These are phyloP conservation scores for Drosophila multiciliata DNA, from an alignment of 2,888 invertebrate species.

Conservation along the genomic window DNA sequence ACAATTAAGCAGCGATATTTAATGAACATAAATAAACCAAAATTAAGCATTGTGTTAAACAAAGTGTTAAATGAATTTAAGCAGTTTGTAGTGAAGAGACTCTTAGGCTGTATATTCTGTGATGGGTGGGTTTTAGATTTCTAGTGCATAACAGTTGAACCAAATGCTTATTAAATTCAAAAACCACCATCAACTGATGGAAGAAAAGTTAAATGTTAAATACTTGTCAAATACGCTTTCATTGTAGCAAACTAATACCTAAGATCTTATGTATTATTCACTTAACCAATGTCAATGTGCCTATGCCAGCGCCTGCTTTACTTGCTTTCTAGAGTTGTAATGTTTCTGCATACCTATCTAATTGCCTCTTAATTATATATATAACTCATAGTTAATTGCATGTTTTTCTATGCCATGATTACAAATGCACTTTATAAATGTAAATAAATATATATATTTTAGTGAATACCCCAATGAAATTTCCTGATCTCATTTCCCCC, in stretches of 20 bases:
- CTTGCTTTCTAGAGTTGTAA: constrained; percentile 34
- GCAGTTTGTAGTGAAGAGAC: constrained; percentile 31
- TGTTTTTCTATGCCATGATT: constrained; percentile 44
- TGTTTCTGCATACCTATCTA: constrained; percentile 10
- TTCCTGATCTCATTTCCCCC: constrained; percentile 54
- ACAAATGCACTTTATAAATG: constrained; percentile 15
- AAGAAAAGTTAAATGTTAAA: constrained; percentile 15
- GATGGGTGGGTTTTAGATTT: constrained; percentile 53
- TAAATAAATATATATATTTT: constrained; percentile 26
- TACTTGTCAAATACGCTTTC: constrained; percentile 35
- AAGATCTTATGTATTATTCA: constrained; percentile 25
- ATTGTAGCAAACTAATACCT: constrained; percentile 32
- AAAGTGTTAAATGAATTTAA: constrained; percentile 18
- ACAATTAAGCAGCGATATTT: constrained; percentile 13
- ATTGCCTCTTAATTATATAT: constrained; percentile 21
- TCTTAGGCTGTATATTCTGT: constrained; percentile 29
- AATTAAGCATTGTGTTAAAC: constrained; percentile 6
- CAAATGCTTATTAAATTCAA: constrained; percentile 41
- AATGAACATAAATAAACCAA: neutral
- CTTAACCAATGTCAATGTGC: constrained; percentile 23
- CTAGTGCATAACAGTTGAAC: constrained; percentile 31
- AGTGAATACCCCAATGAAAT: constrained; percentile 29
- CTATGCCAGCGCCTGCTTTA: constrained; percentile 45
- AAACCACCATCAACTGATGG: constrained; percentile 10
- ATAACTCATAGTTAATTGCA: constrained; percentile 49